These are phyloP conservation scores for Drosophila yakuba DNA, from an alignment of 1,140 invertebrate species.

Conservation along the genomic window DNA sequence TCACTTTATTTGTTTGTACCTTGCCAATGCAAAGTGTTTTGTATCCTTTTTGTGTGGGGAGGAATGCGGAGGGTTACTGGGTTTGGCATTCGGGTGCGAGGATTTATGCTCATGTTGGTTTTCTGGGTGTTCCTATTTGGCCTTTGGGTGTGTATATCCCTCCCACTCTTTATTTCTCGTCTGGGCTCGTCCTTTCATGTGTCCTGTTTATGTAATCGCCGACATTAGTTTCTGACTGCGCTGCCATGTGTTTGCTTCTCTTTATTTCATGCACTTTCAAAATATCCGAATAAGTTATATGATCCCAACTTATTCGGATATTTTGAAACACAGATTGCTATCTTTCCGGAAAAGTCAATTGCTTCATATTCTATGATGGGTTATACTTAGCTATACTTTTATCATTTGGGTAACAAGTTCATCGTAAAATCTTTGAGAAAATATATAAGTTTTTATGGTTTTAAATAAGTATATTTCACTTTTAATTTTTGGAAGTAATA, in stretches of 20 bases:
- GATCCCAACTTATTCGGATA: not conserved
- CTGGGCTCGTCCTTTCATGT: conserved; percentile 71
- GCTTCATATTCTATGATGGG: no score
- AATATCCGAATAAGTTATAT: no score
- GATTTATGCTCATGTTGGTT: conserved; percentile 74
- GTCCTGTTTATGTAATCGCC: conserved; percentile 82
- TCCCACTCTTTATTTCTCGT: conserved; percentile 12
- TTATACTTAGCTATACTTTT: no score
- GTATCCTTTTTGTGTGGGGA: conserved; percentile 63
- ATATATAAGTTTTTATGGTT: no score
- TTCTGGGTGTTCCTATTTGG: conserved; percentile 71
- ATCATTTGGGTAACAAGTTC: no score
- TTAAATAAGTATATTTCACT: no score
- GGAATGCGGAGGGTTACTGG: conserved; percentile 32
- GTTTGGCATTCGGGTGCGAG: conserved; percentile 58
- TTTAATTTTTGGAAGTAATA: not conserved
- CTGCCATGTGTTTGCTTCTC: conserved; percentile 36
- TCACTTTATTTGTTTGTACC: conserved; percentile 81
- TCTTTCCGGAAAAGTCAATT: no score
- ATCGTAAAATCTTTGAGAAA: no score
- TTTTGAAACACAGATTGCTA: no score
- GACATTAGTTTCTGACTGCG: conserved; percentile 70
- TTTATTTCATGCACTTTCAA: conserved; percentile 53
- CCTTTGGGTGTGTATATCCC: conserved; percentile 63
- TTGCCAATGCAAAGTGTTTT: conserved; percentile 68